These are phyloP conservation scores for Helleia helle DNA, from an alignment of 2,888 invertebrate genomes.

Conservation along the genomic window DNA sequence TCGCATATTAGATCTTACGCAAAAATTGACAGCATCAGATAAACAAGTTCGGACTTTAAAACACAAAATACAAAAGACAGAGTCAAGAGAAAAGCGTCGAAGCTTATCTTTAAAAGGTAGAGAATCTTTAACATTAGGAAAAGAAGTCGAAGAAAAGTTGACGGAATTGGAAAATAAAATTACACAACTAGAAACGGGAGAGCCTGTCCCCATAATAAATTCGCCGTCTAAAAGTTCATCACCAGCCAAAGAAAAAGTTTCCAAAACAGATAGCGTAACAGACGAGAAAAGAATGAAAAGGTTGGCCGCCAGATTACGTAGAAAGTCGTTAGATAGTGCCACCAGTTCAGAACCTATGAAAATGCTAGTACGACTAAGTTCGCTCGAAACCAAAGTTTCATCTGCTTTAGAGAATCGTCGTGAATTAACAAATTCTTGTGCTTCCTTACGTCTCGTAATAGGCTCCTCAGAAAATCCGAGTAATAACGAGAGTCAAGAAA, in stretches of 20 bases:
- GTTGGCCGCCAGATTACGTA: constrained; percentile 73
- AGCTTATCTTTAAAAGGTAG: constrained; percentile 88
- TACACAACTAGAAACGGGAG: constrained; percentile 74
- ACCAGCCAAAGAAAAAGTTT: constrained; percentile 68
- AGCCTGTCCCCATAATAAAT: constrained; percentile 54
- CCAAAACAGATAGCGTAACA: constrained; percentile 60
- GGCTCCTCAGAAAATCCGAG: constrained; percentile 50
- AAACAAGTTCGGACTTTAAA: constrained; percentile 86
- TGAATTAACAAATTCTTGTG: constrained; percentile 70
- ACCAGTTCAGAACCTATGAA: constrained; percentile 87
- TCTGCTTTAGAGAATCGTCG: constrained; percentile 67
- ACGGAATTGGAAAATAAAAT: constrained; percentile 87
- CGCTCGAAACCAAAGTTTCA: constrained; percentile 84
- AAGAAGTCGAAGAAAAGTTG: constrained; percentile 89
- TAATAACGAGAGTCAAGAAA: constrained; percentile 39
- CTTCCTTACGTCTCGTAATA: constrained; percentile 65
- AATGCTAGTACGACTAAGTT: constrained; percentile 82
- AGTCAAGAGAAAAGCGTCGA: constrained; percentile 84
- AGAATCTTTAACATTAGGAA: constrained; percentile 85
- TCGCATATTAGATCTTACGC: constrained; percentile 87
- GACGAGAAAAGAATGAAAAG: constrained; percentile 69
- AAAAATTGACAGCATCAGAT: constrained; percentile 86
- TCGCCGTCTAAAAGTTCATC: constrained; percentile 69
- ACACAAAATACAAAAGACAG: constrained; percentile 85
- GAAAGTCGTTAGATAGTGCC: constrained; percentile 86